Conservation (phyloP, 1,140 invertebrate genomes). For the Bombus confusus region DNA sequence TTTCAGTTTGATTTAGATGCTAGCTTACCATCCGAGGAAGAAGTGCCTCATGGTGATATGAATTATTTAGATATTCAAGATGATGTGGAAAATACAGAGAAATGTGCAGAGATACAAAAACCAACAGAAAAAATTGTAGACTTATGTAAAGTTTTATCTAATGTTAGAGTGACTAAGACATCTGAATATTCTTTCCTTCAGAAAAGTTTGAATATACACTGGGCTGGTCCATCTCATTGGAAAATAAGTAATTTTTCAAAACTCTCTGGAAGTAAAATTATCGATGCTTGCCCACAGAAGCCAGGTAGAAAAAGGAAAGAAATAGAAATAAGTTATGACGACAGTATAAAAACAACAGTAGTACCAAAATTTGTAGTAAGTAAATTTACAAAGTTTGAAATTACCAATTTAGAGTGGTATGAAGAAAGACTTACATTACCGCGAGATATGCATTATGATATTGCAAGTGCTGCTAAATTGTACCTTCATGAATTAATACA, state of each 20-base stretch:
- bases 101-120: slow-evolving; percentile 34
- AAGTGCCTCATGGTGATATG: slow-evolving; percentile 18
- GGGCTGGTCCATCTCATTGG: slow-evolving; percentile 91
- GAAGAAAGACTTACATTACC: slow-evolving; percentile 69
- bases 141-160: slow-evolving; percentile 74
- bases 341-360: slow-evolving; percentile 23
- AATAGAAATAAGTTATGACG: slow-evolving; percentile 62
- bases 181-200: slow-evolving; percentile 88
- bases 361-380: slow-evolving; percentile 53
- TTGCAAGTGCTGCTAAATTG: slow-evolving; percentile 56
- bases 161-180: slow-evolving; percentile 50
- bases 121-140: slow-evolving; percentile 64
- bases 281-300: slow-evolving; percentile 60
- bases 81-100: slow-evolving; percentile 37
- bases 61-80: slow-evolving; percentile 63
- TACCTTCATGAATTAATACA: slow-evolving; percentile 48
- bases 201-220: slow-evolving; percentile 84
- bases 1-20: slow-evolving; percentile 78
- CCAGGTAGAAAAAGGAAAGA: slow-evolving; percentile 67
- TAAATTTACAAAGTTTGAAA: slow-evolving; percentile 40
- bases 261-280: slow-evolving; percentile 33
- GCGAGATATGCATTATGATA: slow-evolving; percentile 67
- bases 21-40: slow-evolving; percentile 67
- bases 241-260: slow-evolving; percentile 79
- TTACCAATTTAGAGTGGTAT: slow-evolving; percentile 66